Conservation (phyloP, 2,888 invertebrate species). For the Melieria picta region DNA sequence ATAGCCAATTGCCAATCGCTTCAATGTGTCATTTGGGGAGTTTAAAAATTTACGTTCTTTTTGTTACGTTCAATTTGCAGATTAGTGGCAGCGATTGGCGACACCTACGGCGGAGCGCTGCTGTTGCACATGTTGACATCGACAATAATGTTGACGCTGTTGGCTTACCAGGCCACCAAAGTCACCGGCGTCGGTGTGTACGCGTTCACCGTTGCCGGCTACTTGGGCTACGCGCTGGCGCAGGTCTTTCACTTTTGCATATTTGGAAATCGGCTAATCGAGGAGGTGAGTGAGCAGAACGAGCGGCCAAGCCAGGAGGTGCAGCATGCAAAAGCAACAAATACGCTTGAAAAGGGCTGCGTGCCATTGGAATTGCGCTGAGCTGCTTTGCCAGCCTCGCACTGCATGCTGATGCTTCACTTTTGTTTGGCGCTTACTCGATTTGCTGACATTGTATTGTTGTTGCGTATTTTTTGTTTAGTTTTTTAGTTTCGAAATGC, state of each 20-base stretch:
- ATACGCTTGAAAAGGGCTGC: not conserved
- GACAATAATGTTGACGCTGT: conserved; percentile 82
- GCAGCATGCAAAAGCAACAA: not conserved
- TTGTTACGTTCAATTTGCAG: conserved; percentile 64
- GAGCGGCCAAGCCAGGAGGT: not conserved
- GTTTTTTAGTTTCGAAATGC: too few relatives aligned
- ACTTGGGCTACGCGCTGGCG: conserved; percentile 80
- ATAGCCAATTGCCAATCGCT: too few relatives aligned
- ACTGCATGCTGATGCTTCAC: too few relatives aligned
- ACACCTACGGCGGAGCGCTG: conserved; percentile 85
- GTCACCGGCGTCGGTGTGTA: conserved; percentile 81
- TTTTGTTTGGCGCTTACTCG: too few relatives aligned
- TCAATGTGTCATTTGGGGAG: not conserved
- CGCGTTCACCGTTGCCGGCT: conserved; percentile 81
- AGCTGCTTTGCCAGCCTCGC: too few relatives aligned
- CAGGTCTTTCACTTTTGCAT: conserved; percentile 90
- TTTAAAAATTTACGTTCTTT: conserved; percentile 17
- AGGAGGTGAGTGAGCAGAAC: conserved; percentile 73
- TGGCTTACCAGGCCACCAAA: conserved; percentile 90
- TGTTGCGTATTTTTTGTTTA: too few relatives aligned
- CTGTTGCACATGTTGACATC: conserved; percentile 86
- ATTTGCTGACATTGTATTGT: too few relatives aligned
- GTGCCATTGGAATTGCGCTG: not conserved
- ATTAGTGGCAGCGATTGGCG: conserved; percentile 82
- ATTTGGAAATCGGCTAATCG: conserved; percentile 86